Conservation (phyloP, 2,888 invertebrate species). For the Epirrhoe tristata region DNA sequence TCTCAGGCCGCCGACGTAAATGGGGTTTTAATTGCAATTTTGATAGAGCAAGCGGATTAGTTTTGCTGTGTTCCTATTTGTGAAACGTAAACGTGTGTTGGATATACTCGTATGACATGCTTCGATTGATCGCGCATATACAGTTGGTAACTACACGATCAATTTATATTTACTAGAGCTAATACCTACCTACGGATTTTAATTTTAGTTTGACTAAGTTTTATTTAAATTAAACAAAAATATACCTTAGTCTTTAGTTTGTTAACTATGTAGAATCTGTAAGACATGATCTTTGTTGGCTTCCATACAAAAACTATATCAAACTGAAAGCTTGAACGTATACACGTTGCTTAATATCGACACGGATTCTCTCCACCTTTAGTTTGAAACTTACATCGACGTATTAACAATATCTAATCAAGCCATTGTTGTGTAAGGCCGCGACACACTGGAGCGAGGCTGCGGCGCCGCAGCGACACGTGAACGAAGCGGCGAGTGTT, state of each 20-base stretch:
- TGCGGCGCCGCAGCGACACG: slow-evolving; percentile 65
- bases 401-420: slow-evolving; percentile 59
- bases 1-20: slow-evolving; percentile 76
- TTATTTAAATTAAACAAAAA: no score
- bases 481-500: slow-evolving; percentile 73
- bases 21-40: slow-evolving; percentile 84
- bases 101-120: slow-evolving; percentile 13
- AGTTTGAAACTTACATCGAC: slow-evolving; percentile 39
- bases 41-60: slow-evolving; percentile 80
- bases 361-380: slow-evolving; percentile 37
- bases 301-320: slow-evolving; percentile 19
- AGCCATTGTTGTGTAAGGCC: slow-evolving; percentile 53
- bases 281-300: slow-evolving; percentile 11
- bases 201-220: no score
- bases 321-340: slow-evolving; percentile 22
- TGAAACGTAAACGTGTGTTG: slow-evolving; percentile 38
- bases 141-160: not conserved
- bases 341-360: slow-evolving; percentile 35
- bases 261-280: slow-evolving; percentile 12
- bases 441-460: slow-evolving; percentile 32
- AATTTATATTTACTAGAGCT: no score
- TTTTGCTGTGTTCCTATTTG: slow-evolving; percentile 64
- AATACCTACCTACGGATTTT: no score
- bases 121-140: slow-evolving; percentile 3
- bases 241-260: no score